A percentile compares a stretch with the other conserved stretches of the same genome.
Evolutionary conservation across 2,888 invertebrate genomes (phyloP).

Genomic region (Adelognathus sp.): DNA sequence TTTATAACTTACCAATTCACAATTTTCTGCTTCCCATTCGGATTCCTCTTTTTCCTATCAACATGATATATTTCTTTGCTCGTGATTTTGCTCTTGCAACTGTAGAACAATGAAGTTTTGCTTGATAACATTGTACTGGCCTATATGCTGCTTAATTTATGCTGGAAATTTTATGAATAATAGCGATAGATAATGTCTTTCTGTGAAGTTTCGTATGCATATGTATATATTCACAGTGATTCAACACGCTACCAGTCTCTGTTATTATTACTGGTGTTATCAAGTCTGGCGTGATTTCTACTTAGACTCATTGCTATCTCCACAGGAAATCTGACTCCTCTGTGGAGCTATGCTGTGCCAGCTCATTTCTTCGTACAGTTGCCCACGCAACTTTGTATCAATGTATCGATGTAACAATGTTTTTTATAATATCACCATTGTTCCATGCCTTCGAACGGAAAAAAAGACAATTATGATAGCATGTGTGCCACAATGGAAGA

Average conservation of each 20-base stretch:
- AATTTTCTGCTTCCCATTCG: no score
- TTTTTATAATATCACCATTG: not conserved
- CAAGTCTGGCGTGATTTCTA: constrained; percentile 13
- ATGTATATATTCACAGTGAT: no score
- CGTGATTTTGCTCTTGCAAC: not conserved
- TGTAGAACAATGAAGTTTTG: no score
- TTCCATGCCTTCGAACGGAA: not conserved
- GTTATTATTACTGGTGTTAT: constrained; percentile 10
- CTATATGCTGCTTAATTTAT: no score
- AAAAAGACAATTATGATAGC: not conserved
- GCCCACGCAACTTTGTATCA: not conserved
- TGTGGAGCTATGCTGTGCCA: not conserved
- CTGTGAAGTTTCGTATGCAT: not conserved
- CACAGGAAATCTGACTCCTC: constrained; percentile 10
- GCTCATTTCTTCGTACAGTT: not conserved
- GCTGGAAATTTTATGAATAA: not conserved
- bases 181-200: not conserved
- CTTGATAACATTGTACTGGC: no score
- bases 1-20: no score
- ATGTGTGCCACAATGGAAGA: not conserved
- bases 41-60: not conserved
- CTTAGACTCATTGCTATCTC: constrained; percentile 9
- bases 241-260: not conserved
- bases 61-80: not conserved
- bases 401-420: not conserved